Conservation (phyloP, 2,888 invertebrate genomes). For the Leptinotarsa peninsularis region DNA sequence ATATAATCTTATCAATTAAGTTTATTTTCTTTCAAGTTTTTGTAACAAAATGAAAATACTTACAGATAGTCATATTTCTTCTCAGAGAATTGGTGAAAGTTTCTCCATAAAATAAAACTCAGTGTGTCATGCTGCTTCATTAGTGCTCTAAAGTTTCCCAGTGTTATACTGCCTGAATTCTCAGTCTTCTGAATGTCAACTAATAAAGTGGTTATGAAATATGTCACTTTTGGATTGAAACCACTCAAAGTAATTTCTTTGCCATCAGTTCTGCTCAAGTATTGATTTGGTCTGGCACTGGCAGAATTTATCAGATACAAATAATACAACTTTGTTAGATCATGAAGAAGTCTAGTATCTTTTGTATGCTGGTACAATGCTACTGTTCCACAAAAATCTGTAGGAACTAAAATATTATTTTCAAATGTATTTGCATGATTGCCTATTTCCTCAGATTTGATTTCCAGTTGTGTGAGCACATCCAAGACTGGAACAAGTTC, state of each 20-base stretch:
- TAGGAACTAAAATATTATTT: conserved; percentile 52
- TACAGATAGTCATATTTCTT: conserved; percentile 67
- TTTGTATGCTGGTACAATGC: conserved; percentile 49
- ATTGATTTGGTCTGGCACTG: conserved; percentile 46
- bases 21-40: not conserved
- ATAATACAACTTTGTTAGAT: conserved; percentile 55
- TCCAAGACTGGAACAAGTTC: conserved; percentile 56
- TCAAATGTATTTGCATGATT: conserved; percentile 15
- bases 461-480: conserved; percentile 50
- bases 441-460: conserved; percentile 26
- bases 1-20: too few species aligned
- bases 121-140: conserved; percentile 68
- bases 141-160: conserved; percentile 69
- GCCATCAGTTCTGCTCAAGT: conserved; percentile 37
- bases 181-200: conserved; percentile 39
- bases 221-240: conserved; percentile 50
- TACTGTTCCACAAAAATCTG: conserved; percentile 53
- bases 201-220: conserved; percentile 51
- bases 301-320: conserved; percentile 55
- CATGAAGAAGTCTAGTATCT: conserved; percentile 55
- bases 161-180: conserved; percentile 54
- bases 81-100: conserved; percentile 69
- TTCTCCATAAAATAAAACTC: conserved; percentile 73
- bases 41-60: conserved; percentile 52
- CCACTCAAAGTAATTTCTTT: conserved; percentile 41